Evolutionary conservation across 2,113 vertebrate genomes (phyloP).

Genomic region (Ptychochromis oligacanthus): DNA sequence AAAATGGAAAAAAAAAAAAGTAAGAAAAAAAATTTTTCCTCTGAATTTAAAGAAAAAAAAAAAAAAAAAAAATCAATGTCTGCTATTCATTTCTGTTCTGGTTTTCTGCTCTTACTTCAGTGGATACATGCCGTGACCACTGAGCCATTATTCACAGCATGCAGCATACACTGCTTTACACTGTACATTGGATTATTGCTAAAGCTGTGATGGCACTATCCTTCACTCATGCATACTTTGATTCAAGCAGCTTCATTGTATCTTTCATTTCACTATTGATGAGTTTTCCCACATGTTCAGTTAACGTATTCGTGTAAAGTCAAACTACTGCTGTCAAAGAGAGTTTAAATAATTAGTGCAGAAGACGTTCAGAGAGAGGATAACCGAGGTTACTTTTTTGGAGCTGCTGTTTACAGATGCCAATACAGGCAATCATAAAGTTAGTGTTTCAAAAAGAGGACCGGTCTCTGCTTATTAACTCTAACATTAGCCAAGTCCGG

Average conservation of each 20-base stretch:
- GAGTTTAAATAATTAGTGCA: neutral
- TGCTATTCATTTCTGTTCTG: conserved; percentile 13
- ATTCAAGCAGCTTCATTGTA: neutral
- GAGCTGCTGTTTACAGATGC: neutral
- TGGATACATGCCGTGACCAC: neutral
- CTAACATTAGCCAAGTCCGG: neutral
- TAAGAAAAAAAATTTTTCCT: conserved; percentile 3
- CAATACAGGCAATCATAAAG: neutral
- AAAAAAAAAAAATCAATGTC: neutral
- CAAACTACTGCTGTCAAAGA: neutral
- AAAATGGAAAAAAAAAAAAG: neutral
- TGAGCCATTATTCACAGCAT: neutral
- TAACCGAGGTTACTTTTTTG: neutral
- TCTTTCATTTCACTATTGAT: neutral
- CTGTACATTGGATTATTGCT: neutral
- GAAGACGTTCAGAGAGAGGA: neutral
- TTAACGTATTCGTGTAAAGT: neutral
- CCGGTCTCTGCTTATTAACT: neutral
- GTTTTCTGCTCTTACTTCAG: neutral
- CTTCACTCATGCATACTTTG: neutral
- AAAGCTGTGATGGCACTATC: neutral
- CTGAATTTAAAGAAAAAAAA: neutral
- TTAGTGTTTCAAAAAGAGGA: neutral
- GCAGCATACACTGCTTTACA: neutral
- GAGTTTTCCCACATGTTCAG: neutral